phyloP scores from a whole-genome alignment of 2,797 vertebrate genomes.

The Lagocephalus sceleratus region DNA sequence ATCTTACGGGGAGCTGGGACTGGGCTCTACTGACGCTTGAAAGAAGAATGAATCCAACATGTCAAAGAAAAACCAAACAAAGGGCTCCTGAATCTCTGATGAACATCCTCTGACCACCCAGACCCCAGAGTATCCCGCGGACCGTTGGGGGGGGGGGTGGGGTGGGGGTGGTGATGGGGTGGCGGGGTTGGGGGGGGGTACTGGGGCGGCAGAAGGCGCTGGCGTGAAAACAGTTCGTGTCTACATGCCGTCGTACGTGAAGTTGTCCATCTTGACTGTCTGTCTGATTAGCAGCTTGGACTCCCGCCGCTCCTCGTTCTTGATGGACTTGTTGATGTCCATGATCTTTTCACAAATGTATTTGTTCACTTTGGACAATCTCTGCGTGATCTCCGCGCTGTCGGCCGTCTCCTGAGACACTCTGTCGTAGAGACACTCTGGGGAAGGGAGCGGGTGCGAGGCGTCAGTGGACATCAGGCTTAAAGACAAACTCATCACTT shows the following conservation, averaged over 20 bases:
- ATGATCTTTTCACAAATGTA: constrained; percentile 99
- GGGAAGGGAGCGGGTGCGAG: constrained; percentile 50
- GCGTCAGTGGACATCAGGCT: constrained; percentile 41
- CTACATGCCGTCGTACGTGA: constrained; percentile 82
- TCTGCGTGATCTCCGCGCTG: constrained; percentile 97
- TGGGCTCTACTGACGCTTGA: constrained; percentile 24
- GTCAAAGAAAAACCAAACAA: constrained; percentile 24
- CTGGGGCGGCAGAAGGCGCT: constrained; percentile 55
- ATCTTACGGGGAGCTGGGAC: constrained; percentile 14
- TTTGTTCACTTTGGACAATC: constrained; percentile 99
- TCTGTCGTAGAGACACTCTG: constrained; percentile 98
- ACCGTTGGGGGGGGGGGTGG: constrained; percentile 35
- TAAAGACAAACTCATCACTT: constrained; percentile 32
- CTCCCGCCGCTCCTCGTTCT: constrained; percentile 98
- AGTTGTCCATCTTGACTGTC: constrained; percentile 85
- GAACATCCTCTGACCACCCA: constrained; percentile 56
- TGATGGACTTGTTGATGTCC: constrained; percentile 99
- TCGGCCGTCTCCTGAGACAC: constrained; percentile 99
- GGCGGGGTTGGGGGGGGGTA: constrained; percentile 59
- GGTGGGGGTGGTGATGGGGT: constrained; percentile 42
- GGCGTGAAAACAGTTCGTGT: constrained; percentile 60
- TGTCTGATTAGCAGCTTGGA: constrained; percentile 89
- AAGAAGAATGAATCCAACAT: neutral
- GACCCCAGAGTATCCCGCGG: constrained; percentile 56
- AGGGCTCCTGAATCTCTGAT: constrained; percentile 54